These are phyloP conservation scores for Melanophora roralis DNA, from an alignment of 2,888 invertebrate genomes.

Conservation along the genomic window DNA sequence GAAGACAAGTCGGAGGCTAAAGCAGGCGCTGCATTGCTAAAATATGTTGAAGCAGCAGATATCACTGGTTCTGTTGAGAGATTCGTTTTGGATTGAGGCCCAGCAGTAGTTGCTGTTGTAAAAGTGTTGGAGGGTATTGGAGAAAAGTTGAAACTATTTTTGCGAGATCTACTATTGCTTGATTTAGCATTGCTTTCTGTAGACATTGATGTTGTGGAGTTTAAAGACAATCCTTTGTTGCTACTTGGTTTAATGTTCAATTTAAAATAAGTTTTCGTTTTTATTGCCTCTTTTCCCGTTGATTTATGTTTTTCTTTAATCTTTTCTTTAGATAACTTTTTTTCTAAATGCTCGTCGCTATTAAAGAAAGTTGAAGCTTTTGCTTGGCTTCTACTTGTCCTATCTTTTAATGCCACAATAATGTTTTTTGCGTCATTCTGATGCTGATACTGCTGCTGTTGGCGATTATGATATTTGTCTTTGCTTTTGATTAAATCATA, in stretches of 20 bases:
- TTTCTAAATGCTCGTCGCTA: constrained; percentile 7
- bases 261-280: constrained; percentile 2
- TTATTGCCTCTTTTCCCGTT: background rate
- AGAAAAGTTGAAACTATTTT: background rate
- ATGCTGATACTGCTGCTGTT: too few relatives aligned
- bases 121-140: background rate
- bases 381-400: background rate
- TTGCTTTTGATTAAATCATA: constrained; percentile 50
- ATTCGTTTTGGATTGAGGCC: constrained; percentile 35
- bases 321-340: constrained; percentile 37
- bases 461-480: constrained; percentile 3
- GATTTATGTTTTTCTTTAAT: constrained; percentile 14
- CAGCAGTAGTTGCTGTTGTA: background rate
- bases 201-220: background rate
- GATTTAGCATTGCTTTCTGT: constrained; percentile 3
- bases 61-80: background rate
- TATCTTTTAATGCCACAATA: constrained; percentile 29
- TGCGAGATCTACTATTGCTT: constrained; percentile 16
- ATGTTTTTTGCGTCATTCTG: background rate
- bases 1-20: background rate
- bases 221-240: background rate
- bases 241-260: background rate
- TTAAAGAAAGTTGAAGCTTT: background rate
- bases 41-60: background rate
- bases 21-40: background rate